These are phyloP conservation scores for Orius laevigatus DNA, from an alignment of 1,140 invertebrate genomes.

Conservation along the genomic window DNA sequence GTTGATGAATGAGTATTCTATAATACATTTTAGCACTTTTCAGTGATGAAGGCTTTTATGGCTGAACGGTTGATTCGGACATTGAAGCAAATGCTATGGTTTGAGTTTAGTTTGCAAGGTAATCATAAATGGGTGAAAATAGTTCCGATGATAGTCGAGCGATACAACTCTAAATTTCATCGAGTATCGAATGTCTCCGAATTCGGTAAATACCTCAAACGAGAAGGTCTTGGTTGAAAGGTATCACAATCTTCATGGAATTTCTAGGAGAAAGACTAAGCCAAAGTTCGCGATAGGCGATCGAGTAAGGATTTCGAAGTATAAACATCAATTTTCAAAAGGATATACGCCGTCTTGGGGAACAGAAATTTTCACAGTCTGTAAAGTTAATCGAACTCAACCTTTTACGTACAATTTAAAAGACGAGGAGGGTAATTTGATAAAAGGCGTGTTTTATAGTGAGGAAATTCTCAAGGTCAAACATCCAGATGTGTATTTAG, in stretches of 20 bases:
- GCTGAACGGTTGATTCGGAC: background rate
- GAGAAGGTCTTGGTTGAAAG: background rate
- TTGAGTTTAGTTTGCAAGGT: background rate
- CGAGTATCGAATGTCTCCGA: constrained; percentile 4
- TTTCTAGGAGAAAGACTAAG: background rate
- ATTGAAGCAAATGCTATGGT: background rate
- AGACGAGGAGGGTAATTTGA: constrained; percentile 6
- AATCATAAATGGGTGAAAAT: background rate
- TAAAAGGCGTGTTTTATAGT: constrained; percentile 13
- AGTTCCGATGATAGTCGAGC: background rate
- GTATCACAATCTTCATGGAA: no score
- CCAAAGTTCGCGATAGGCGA: constrained; percentile 5
- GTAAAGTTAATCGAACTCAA: constrained; percentile 6
- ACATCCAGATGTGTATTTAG: constrained; percentile 23
- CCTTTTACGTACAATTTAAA: constrained; percentile 9
- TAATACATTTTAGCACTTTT: background rate
- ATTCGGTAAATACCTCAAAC: background rate
- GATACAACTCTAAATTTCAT: constrained; percentile 5
- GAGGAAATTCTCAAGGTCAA: constrained; percentile 15
- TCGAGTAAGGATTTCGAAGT: constrained; percentile 12
- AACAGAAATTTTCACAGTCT: constrained; percentile 13
- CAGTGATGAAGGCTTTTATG: background rate
- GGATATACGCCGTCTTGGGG: constrained; percentile 13
- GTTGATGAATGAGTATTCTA: background rate
- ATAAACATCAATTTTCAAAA: constrained; percentile 14